A percentile compares a stretch with the other conserved stretches of the same genome.
phyloP scores from a whole-genome alignment of 1,140 invertebrate species.

The Camponotus pennsylvanicus region DNA sequence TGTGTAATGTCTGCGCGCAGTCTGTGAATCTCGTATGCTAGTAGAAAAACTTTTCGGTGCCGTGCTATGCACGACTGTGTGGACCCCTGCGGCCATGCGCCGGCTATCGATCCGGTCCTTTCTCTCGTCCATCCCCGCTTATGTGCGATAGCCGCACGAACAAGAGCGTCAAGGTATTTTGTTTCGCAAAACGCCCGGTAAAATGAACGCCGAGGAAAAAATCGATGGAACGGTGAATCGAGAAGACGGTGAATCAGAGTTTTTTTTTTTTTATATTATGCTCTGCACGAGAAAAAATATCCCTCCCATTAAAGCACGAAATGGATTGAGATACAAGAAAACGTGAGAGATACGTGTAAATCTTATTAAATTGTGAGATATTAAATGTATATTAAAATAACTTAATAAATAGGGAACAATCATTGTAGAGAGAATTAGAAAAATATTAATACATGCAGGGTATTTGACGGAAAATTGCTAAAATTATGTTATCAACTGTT shows the following conservation, averaged over 20 bases:
- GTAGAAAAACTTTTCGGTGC: slow-evolving; percentile 74
- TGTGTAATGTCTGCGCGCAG: slow-evolving; percentile 23
- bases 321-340: neutral
- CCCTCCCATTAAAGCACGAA: neutral
- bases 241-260: slow-evolving; percentile 19
- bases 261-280: neutral
- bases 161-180: slow-evolving; percentile 76
- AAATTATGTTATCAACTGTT: no score
- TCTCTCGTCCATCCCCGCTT: slow-evolving; percentile 47
- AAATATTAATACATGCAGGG: no score
- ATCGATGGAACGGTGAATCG: neutral
- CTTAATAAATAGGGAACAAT: neutral
- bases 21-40: slow-evolving; percentile 60
- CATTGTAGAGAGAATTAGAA: no score
- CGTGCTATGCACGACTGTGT: slow-evolving; percentile 58
- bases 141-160: slow-evolving; percentile 55
- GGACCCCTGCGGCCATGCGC: slow-evolving; percentile 79
- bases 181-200: slow-evolving; percentile 75
- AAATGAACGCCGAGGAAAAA: slow-evolving; percentile 64
- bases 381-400: neutral
- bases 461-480: no score
- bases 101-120: slow-evolving; percentile 77
- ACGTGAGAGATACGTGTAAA: neutral
- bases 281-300: neutral
- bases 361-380: neutral